Evolutionary conservation across 1,140 invertebrate species (phyloP).

Genomic region (Drosophila punjabiensis): DNA sequence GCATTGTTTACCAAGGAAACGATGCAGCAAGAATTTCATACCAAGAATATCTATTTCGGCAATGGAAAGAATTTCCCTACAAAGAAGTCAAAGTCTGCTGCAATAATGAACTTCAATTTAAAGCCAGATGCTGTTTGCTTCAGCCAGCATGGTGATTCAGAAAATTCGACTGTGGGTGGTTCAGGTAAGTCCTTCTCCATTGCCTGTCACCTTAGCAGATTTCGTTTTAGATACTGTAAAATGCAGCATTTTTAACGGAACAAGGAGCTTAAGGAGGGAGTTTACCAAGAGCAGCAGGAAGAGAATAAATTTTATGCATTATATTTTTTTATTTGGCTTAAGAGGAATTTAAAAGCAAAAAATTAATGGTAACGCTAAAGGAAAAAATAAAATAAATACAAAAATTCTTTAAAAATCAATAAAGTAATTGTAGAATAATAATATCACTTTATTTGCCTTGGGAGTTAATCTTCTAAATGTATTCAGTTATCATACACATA

Average conservation of each 20-base stretch:
- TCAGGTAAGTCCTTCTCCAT: constrained; percentile 3
- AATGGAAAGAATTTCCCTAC: constrained; percentile 39
- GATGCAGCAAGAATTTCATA: constrained; percentile 6
- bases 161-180: background rate
- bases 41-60: constrained; percentile 11
- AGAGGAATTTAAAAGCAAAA: background rate
- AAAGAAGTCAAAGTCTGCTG: constrained; percentile 53
- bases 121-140: constrained; percentile 49
- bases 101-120: constrained; percentile 73
- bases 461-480: background rate
- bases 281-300: background rate
- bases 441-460: background rate
- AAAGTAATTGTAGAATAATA: too few relatives aligned
- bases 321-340: constrained; percentile 30
- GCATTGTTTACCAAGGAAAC: constrained; percentile 70
- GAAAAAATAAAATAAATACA: background rate
- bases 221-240: constrained; percentile 78
- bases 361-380: background rate
- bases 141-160: background rate
- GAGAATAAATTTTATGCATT: constrained; percentile 9
- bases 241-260: constrained; percentile 60
- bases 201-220: constrained; percentile 72
- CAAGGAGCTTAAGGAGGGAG: constrained; percentile 24
- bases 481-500: background rate
- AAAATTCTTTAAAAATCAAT: background rate